These are phyloP conservation scores for Tenebrosternarchus preto DNA, from an alignment of 2,113 vertebrate species.

Conservation along the genomic window DNA sequence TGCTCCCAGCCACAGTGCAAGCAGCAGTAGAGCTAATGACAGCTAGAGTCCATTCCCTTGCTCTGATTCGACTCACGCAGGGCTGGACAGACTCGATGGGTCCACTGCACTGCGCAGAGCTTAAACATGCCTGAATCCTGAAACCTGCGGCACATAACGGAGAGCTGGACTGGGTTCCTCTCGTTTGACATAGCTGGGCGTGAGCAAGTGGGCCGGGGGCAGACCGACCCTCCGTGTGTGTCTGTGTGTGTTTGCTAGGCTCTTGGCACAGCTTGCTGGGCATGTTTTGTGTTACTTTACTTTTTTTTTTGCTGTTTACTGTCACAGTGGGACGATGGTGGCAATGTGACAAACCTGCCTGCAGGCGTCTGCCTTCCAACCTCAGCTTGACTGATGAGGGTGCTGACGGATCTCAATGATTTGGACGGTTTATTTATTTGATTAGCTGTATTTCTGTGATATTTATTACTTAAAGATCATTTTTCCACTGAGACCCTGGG, in stretches of 20 bases:
- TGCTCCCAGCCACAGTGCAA: too few species aligned
- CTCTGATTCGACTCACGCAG: not conserved
- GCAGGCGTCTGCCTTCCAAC: slow-evolving; percentile 24
- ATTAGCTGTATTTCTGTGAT: slow-evolving; percentile 26
- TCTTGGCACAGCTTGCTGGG: not conserved
- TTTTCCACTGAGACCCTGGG: not conserved
- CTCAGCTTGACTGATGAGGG: slow-evolving; percentile 36
- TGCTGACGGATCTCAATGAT: too few species aligned
- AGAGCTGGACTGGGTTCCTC: not conserved
- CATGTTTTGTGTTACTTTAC: too few species aligned
- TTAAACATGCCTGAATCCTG: too few species aligned
- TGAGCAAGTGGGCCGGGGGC: not conserved
- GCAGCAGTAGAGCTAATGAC: too few species aligned
- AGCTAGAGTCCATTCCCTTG: too few species aligned
- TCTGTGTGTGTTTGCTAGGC: not conserved
- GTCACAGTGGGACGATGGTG: slow-evolving; percentile 13
- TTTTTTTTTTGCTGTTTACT: slow-evolving; percentile 34
- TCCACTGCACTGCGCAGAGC: too few species aligned
- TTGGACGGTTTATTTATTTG: slow-evolving; percentile 8
- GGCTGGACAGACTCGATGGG: not conserved
- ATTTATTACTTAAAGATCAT: not conserved
- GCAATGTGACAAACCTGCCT: slow-evolving; percentile 29
- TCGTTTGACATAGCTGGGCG: not conserved
- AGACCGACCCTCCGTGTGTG: not conserved
- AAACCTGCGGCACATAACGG: slow-evolving; percentile 13